Percentiles rank a stretch among this genome's conserved stretches.
These are phyloP conservation scores for Lethrus apterus DNA, from an alignment of 1,140 invertebrate species.

Conservation along the genomic window DNA sequence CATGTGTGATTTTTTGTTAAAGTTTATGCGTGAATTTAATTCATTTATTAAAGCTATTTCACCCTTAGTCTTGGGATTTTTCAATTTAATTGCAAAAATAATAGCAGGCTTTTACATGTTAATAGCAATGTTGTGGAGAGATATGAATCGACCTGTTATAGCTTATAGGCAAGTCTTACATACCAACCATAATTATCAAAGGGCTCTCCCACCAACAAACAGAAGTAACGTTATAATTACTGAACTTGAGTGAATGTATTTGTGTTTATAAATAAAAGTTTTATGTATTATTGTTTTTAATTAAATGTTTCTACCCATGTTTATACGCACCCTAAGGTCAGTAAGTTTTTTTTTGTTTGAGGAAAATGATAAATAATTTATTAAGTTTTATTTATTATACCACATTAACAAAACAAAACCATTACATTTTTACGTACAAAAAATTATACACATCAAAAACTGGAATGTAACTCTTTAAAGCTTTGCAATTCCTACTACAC, in stretches of 20 bases:
- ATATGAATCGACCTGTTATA: no score
- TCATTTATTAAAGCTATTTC: conserved; percentile 28
- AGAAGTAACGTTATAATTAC: no score
- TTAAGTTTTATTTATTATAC: background rate
- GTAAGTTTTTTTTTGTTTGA: no score
- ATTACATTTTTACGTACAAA: conserved; percentile 1
- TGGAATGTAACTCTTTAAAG: conserved; percentile 34
- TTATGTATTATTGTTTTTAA: no score
- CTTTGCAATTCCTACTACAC: conserved; percentile 87
- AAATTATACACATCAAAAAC: background rate
- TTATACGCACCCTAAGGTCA: no score
- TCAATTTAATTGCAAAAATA: conserved; percentile 36
- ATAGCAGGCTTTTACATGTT: conserved; percentile 39
- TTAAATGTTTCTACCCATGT: no score
- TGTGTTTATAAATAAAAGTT: no score
- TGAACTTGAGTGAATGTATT: no score
- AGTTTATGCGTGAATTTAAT: conserved; percentile 25
- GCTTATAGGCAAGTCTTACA: no score
- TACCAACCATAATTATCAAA: no score
- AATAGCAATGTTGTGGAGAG: conserved; percentile 34
- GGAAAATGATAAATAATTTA: no score
- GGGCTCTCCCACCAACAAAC: no score
- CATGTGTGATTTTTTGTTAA: conserved; percentile 13
- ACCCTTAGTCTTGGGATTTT: conserved; percentile 34
- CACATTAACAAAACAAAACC: background rate